Evolutionary conservation across 2,113 vertebrate genomes (phyloP), one percentile per base, ranked within the genome.

Genomic region (Gracilinanus agilis): DNA sequence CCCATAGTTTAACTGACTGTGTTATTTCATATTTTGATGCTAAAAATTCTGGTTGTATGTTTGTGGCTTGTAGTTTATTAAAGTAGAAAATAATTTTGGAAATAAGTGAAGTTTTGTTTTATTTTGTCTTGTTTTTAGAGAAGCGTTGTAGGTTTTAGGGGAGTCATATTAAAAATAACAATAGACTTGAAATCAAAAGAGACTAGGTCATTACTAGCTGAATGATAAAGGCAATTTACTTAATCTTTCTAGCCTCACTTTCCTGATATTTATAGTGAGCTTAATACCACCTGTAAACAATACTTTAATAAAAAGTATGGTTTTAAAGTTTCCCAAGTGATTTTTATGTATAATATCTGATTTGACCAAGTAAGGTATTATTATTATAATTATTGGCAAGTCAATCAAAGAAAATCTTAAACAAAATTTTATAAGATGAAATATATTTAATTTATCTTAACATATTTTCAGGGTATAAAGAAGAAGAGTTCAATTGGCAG

Each of bases 401-500:
- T 90, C 44, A 90, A 53, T 90, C 49, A 44, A 49, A 90, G 89
- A 53, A 44, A 10, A 27, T 53, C 29, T 90, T 90, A 44, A 90
- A 53, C 40, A 1, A 1, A 10, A 90, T 90, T 90, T 29, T 44
- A 21, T 90, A 90, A 90, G 23, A 9, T 44, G 25, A 58, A 58
- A 27, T 90, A 44, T 34, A 49, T 44, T 40, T 29, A 90, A 90
- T 90, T 53, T 53, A 27, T 90, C 24, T 90, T 13, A 49, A 53
- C 13, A 7, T 49, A 27, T 53, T 44, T 96, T 58, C 95, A 99
- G 99, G 99, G 24, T 98, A 99, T 97, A 99, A 99, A 97, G 99
- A 99, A 96, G 99, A 99, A 93, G 99, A 99, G 93, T 99, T 99
- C 98, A 99, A 96, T 97, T 99, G 99, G 99, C 98, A 98, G 34